Evolutionary conservation across 1,140 invertebrate species (phyloP).

Genomic region (Macrosteles quadrilineatus): DNA sequence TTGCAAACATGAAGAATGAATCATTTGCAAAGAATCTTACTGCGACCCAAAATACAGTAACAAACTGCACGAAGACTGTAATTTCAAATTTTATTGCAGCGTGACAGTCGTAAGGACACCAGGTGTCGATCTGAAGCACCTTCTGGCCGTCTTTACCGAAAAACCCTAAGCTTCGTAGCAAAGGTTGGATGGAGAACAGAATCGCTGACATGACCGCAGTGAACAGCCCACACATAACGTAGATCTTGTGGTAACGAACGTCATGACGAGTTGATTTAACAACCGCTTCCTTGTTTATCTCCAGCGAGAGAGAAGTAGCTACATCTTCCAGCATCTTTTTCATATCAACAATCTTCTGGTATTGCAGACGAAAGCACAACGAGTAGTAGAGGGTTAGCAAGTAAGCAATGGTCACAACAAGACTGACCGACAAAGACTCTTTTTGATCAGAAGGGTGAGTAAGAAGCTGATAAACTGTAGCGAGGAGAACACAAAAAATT

Average conservation of each 20-base stretch:
- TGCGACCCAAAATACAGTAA: constrained; percentile 12
- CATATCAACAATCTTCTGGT: background rate
- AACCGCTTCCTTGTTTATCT: background rate
- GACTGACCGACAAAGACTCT: constrained; percentile 2
- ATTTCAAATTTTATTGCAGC: background rate
- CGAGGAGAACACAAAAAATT: background rate
- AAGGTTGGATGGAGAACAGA: constrained; percentile 13
- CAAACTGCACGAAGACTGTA: background rate
- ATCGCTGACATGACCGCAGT: constrained; percentile 4
- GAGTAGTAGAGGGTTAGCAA: constrained; percentile 6
- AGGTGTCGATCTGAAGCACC: constrained; percentile 5
- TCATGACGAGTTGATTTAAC: background rate
- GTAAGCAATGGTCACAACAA: background rate
- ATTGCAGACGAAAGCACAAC: background rate
- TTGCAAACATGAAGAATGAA: background rate
- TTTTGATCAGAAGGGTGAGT: background rate
- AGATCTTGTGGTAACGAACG: background rate
- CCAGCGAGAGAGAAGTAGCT: background rate
- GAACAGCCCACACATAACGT: background rate
- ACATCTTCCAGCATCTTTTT: background rate
- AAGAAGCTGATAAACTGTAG: background rate
- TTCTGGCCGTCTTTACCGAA: background rate
- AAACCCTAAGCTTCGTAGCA: background rate
- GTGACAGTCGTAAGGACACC: background rate
- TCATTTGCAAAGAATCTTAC: constrained; percentile 16